Evolutionary conservation across 2,888 invertebrate species (phyloP).

Genomic region (Reticulitermes lucifugus): DNA sequence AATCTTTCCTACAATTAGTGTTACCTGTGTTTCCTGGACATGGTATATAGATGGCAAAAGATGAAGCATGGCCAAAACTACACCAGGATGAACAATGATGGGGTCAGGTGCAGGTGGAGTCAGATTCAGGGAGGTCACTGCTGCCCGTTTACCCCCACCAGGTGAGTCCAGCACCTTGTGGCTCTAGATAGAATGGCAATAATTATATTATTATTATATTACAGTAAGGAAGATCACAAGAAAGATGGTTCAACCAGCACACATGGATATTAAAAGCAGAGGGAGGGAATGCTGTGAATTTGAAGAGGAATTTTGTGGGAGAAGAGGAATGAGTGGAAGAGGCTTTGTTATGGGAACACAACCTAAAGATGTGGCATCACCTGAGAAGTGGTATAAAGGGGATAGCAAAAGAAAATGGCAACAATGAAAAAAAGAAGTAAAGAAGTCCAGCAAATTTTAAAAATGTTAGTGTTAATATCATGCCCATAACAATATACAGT

Average conservation of each 20-base stretch:
- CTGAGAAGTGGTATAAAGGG: too few species aligned
- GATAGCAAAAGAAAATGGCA: too few species aligned
- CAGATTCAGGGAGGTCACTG: slow-evolving; percentile 80
- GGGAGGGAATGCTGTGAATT: background rate
- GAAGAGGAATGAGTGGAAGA: too few species aligned
- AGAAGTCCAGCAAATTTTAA: too few species aligned
- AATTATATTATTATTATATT: background rate
- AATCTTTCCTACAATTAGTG: background rate
- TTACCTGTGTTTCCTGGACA: slow-evolving; percentile 62
- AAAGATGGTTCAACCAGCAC: background rate
- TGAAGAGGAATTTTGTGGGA: too few species aligned
- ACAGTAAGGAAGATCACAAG: background rate
- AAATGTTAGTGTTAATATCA: too few species aligned
- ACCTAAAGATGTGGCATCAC: too few species aligned
- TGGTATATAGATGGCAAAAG: slow-evolving; percentile 87
- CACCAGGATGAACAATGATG: slow-evolving; percentile 94
- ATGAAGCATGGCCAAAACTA: slow-evolving; percentile 89
- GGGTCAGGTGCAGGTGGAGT: slow-evolving; percentile 80
- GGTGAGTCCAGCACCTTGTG: slow-evolving; percentile 59
- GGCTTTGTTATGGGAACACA: too few species aligned
- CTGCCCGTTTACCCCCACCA: slow-evolving; percentile 66
- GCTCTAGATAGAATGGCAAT: slow-evolving; percentile 30
- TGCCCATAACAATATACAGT: too few species aligned
- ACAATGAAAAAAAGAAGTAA: too few species aligned
- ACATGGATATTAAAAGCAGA: background rate